Conservation (phyloP, 35 echinoderm and acorn worm genomes). For the Lytechinus variegatus region DNA sequence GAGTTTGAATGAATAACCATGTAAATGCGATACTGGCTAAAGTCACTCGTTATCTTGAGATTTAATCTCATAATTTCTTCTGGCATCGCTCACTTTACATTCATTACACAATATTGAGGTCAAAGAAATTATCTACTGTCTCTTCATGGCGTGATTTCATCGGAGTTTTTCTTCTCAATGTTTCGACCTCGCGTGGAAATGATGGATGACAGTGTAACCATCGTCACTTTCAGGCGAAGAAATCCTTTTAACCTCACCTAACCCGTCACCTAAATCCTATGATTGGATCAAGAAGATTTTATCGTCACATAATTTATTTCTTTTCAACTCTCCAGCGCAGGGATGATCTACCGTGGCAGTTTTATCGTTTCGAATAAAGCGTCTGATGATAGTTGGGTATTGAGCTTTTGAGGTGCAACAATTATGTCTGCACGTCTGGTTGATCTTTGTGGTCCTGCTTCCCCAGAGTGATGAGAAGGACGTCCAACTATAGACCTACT, state of each 20-base stretch:
- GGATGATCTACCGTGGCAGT: not conserved
- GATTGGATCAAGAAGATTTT: not conserved
- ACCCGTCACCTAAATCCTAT: conserved; percentile 10
- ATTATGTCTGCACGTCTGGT: not conserved
- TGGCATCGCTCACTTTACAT: not conserved
- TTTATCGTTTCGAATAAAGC: not conserved
- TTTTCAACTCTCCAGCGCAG: not conserved
- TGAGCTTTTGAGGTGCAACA: not conserved
- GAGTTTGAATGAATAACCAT: not conserved
- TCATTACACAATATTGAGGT: not conserved
- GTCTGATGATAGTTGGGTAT: not conserved
- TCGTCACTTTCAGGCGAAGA: not conserved
- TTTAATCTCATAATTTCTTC: not conserved
- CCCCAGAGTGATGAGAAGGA: not conserved
- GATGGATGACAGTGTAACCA: not conserved
- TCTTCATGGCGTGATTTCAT: not conserved
- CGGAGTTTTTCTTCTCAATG: not conserved
- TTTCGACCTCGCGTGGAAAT: not conserved
- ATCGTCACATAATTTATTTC: not conserved
- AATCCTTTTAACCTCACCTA: conserved; percentile 18
- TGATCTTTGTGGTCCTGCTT: not conserved
- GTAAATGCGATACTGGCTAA: not conserved
- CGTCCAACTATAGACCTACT: not conserved
- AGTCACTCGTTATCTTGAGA: not conserved
- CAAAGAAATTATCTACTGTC: not conserved